A percentile compares a stretch with the other conserved stretches of the same genome.
These are phyloP conservation scores for Equus przewalskii DNA, from an alignment of 2,113 vertebrate species.

Conservation along the genomic window DNA sequence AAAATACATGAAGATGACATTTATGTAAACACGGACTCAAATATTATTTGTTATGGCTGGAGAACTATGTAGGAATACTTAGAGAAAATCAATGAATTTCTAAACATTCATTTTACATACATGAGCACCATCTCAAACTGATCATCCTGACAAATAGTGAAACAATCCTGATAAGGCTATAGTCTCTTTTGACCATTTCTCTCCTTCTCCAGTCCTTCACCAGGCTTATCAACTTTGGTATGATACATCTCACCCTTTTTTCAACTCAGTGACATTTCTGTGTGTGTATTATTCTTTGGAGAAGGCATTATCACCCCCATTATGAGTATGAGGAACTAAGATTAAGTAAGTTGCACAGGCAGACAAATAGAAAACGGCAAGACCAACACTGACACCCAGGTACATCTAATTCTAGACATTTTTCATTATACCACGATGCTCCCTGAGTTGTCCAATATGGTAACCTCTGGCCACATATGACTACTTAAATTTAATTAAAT, in stretches of 20 bases:
- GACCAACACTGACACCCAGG: not conserved
- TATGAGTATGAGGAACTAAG: not conserved
- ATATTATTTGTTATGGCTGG: not conserved
- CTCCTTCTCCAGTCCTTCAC: not conserved
- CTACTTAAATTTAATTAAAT: not conserved
- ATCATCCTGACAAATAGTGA: not conserved
- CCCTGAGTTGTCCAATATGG: not conserved
- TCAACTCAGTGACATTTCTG: not conserved
- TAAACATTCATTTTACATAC: not conserved
- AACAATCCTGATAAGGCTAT: not conserved
- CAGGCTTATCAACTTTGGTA: not conserved
- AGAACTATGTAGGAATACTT: not conserved
- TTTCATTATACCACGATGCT: not conserved
- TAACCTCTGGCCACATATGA: not conserved
- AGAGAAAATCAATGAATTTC: constrained; percentile 33
- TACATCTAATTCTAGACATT: not conserved
- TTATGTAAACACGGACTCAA: not conserved
- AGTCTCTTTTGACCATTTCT: not conserved
- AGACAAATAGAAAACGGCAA: not conserved
- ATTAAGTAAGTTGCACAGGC: not conserved
- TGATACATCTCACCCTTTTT: not conserved
- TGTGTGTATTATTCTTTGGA: not conserved
- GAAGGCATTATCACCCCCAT: not conserved
- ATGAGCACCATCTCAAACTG: not conserved
- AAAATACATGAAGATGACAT: not conserved